These are phyloP conservation scores for Nemurella pictetii DNA, from an alignment of 2,888 invertebrate genomes.

Conservation along the genomic window DNA sequence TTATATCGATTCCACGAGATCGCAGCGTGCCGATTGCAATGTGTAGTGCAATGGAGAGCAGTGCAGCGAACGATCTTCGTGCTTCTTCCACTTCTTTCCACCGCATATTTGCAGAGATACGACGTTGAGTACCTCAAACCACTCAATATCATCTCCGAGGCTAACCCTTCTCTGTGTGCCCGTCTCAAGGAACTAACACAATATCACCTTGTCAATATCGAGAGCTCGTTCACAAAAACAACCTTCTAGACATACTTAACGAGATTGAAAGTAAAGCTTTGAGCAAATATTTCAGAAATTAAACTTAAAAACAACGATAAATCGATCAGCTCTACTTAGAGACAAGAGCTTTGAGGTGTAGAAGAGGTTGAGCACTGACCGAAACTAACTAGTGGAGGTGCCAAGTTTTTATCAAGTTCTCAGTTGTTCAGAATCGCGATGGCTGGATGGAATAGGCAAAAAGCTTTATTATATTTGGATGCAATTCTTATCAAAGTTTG, in stretches of 20 bases:
- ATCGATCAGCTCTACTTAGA: background rate
- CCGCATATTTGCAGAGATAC: background rate
- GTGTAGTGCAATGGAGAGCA: background rate
- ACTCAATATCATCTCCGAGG: background rate
- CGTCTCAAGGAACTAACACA: background rate
- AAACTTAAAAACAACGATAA: background rate
- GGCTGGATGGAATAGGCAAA: background rate
- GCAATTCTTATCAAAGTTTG: background rate
- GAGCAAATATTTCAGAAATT: slow-evolving; percentile 6
- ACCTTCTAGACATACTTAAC: slow-evolving; percentile 4
- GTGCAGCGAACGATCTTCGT: background rate
- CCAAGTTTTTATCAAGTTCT: background rate
- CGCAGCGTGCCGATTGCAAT: no score
- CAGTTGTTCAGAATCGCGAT: background rate
- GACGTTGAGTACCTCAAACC: background rate
- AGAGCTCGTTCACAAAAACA: background rate
- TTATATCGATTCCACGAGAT: no score
- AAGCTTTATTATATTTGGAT: background rate
- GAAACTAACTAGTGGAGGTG: background rate
- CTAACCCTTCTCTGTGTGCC: background rate
- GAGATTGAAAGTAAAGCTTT: slow-evolving; percentile 10
- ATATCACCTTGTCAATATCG: background rate
- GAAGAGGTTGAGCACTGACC: no score
- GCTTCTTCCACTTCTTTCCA: background rate
- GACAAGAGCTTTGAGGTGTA: no score